These are phyloP conservation scores for Petrophora chlorosata DNA, from an alignment of 2,888 invertebrate genomes.

Conservation along the genomic window DNA sequence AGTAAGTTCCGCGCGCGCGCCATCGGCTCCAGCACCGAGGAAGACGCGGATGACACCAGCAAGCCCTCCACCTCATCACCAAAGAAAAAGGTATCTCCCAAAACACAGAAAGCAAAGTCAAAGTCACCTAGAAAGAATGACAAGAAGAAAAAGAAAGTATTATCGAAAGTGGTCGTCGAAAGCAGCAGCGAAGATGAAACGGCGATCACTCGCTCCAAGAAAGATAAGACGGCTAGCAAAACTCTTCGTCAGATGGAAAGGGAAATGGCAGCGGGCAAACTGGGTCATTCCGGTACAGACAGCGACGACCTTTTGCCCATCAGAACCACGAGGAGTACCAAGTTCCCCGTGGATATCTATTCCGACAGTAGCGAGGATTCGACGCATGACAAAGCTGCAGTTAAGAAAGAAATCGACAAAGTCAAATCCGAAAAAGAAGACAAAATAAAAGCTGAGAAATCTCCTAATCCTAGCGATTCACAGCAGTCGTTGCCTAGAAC, in stretches of 20 bases:
- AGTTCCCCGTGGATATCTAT: slow-evolving; percentile 89
- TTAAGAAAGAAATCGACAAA: slow-evolving; percentile 81
- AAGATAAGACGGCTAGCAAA: slow-evolving; percentile 78
- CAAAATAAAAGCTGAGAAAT: slow-evolving; percentile 84
- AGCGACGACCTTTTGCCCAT: slow-evolving; percentile 91
- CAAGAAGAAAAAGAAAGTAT: slow-evolving; percentile 79
- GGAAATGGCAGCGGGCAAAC: slow-evolving; percentile 85
- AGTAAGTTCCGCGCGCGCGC: slow-evolving; percentile 64
- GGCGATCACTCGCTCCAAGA: slow-evolving; percentile 67
- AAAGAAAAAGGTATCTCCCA: slow-evolving; percentile 78
- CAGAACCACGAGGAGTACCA: slow-evolving; percentile 80
- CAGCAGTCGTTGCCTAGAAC: slow-evolving; percentile 88
- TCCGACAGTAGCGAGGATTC: slow-evolving; percentile 90
- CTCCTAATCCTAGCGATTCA: slow-evolving; percentile 87
- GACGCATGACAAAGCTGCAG: slow-evolving; percentile 58
- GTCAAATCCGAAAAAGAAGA: slow-evolving; percentile 56
- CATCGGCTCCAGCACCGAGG: slow-evolving; percentile 84
- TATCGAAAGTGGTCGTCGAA: slow-evolving; percentile 78
- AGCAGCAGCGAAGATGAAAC: slow-evolving; percentile 86
- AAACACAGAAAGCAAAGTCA: slow-evolving; percentile 64
- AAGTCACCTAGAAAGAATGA: slow-evolving; percentile 66
- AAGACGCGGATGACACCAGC: slow-evolving; percentile 64
- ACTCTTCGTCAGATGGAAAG: slow-evolving; percentile 89
- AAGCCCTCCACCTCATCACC: slow-evolving; percentile 69
- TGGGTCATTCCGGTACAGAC: slow-evolving; percentile 86